Evolutionary conservation across 2,113 vertebrate species (phyloP).

Genomic region (Pelvicachromis taeniatus): DNA sequence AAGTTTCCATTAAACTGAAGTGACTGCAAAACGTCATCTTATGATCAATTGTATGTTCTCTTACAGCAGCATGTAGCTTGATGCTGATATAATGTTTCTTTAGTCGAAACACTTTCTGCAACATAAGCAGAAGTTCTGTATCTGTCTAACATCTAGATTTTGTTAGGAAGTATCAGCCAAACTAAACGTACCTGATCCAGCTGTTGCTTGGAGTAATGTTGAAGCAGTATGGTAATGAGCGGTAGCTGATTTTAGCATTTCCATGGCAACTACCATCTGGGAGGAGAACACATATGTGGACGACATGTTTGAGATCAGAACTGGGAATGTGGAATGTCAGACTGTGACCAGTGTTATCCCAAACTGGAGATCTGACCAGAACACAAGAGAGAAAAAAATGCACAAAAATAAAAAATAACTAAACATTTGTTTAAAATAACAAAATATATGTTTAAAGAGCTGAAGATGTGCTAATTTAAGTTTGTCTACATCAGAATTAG

Average conservation of each 20-base stretch:
- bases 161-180: too few species aligned
- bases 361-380: conserved; percentile 41
- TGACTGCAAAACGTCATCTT: background rate
- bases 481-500: too few species aligned
- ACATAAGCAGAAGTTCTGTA: too few species aligned
- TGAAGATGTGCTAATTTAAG: too few species aligned
- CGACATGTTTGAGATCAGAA: background rate
- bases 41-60: background rate
- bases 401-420: too few species aligned
- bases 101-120: background rate
- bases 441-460: too few species aligned
- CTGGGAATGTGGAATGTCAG: conserved; percentile 48
- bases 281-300: background rate
- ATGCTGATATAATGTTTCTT: background rate
- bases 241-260: conserved; percentile 12
- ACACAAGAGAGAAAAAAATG: background rate
- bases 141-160: too few species aligned
- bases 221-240: too few species aligned
- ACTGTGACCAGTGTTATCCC: conserved; percentile 19
- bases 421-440: too few species aligned
- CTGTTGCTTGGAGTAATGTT: background rate
- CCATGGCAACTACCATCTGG: conserved; percentile 39
- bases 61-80: background rate
- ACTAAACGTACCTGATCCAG: conserved; percentile 43
- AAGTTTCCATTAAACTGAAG: too few species aligned